Conservation (phyloP, 2,888 invertebrate genomes). For the Criorhina ranunculi region DNA sequence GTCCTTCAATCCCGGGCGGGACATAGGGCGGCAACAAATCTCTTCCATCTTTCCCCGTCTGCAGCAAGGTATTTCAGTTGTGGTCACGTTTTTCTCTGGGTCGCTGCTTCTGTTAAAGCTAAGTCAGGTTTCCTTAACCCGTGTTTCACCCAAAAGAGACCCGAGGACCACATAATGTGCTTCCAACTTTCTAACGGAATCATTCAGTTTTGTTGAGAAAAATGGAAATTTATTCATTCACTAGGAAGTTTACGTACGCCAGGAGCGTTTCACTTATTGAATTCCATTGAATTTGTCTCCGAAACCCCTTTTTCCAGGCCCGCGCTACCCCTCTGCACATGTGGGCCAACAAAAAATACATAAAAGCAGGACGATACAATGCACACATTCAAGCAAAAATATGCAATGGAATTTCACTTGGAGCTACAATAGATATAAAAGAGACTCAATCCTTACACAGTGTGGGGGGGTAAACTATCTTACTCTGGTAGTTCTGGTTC, state of each 20-base stretch:
- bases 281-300: conserved; percentile 62
- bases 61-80: no score
- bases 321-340: no score
- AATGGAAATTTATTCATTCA: conserved; percentile 41
- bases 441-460: conserved; percentile 13
- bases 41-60: no score
- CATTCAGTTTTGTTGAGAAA: background rate
- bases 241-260: conserved; percentile 19
- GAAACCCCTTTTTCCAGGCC: conserved; percentile 22
- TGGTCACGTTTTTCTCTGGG: no score
- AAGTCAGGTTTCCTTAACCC: no score
- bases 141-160: no score
- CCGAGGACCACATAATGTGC: no score
- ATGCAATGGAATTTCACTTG: conserved; percentile 67
- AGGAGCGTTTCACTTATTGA: conserved; percentile 40
- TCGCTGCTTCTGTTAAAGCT: no score
- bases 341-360: conserved; percentile 8
- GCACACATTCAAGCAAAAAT: conserved; percentile 39
- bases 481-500: conserved; percentile 37
- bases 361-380: conserved; percentile 64
- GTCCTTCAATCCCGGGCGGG: no score
- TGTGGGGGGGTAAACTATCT: conserved; percentile 30
- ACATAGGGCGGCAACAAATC: no score
- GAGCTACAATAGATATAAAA: conserved; percentile 59
- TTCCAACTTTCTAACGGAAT: background rate